phyloP scores from a whole-genome alignment of 2,113 vertebrate genomes.

The Trichechus manatus region DNA sequence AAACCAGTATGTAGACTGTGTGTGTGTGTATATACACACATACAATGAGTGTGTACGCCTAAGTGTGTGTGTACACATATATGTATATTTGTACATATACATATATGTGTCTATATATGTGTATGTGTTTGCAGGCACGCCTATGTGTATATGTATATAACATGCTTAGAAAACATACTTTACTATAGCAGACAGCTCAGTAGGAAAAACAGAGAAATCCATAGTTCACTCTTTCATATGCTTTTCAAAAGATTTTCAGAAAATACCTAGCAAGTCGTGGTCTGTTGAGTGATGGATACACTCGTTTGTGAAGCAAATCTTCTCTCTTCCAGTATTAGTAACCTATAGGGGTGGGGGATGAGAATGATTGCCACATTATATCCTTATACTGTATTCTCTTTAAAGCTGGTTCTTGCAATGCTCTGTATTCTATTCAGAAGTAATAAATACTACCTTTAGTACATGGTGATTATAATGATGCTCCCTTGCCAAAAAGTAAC shows the following conservation, averaged over 20 bases:
- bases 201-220: slow-evolving; percentile 49
- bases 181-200: neutral
- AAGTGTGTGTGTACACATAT: no score
- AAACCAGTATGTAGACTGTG: slow-evolving; percentile 74
- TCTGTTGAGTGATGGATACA: slow-evolving; percentile 17
- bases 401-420: slow-evolving; percentile 33
- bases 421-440: slow-evolving; percentile 58
- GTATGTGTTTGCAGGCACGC: no score
- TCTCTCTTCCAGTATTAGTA: slow-evolving; percentile 20
- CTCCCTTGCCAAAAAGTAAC: slow-evolving; percentile 69
- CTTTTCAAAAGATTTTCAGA: slow-evolving; percentile 53
- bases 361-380: slow-evolving; percentile 43
- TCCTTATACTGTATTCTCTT: slow-evolving; percentile 3
- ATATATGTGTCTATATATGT: no score
- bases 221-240: slow-evolving; percentile 34
- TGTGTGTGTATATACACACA: neutral
- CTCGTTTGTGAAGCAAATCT: slow-evolving; percentile 60
- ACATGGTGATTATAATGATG: slow-evolving; percentile 66
- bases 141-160: neutral
- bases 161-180: slow-evolving; percentile 44
- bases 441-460: slow-evolving; percentile 71
- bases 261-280: slow-evolving; percentile 13
- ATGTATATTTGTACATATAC: no score
- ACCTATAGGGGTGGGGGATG: neutral
- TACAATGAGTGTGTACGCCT: no score